A percentile compares a stretch with the other conserved stretches of the same genome.
Evolutionary conservation across 2,113 vertebrate genomes (phyloP).

Genomic region (Corydoras maculifer): DNA sequence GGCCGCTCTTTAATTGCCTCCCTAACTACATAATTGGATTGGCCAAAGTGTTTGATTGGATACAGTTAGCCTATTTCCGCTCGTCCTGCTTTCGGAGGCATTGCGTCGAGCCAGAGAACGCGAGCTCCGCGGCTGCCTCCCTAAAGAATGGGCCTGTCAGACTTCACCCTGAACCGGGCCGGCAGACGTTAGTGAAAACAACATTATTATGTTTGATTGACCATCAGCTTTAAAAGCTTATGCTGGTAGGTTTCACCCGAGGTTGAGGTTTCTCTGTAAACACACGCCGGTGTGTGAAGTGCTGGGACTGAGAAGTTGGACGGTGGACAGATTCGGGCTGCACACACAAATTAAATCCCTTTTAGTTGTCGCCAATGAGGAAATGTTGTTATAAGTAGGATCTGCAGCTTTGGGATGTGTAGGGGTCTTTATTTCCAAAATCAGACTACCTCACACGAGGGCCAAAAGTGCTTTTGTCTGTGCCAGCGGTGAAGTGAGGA

Average conservation of each 20-base stretch:
- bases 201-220: slow-evolving; percentile 28
- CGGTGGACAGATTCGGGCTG: neutral
- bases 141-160: neutral
- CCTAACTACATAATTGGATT: slow-evolving; percentile 56
- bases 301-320: neutral
- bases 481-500: too few species aligned
- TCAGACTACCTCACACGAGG: neutral
- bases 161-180: slow-evolving; percentile 23
- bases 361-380: neutral
- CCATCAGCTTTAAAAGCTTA: slow-evolving; percentile 19
- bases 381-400: neutral
- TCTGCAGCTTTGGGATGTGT: neutral
- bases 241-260: slow-evolving; percentile 7
- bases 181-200: slow-evolving; percentile 21
- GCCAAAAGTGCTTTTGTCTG: neutral
- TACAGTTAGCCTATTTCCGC: slow-evolving; percentile 59
- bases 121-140: slow-evolving; percentile 2
- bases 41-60: slow-evolving; percentile 54
- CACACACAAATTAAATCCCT: slow-evolving; percentile 1
- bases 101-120: slow-evolving; percentile 17
- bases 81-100: slow-evolving; percentile 6
- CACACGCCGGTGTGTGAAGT: slow-evolving; percentile 11
- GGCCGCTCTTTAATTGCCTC: slow-evolving; percentile 44
- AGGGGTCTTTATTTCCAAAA: neutral
- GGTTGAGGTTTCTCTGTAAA: slow-evolving; percentile 15